phyloP scores from a whole-genome alignment of 2,113 vertebrate species.

The Gobio gobio region DNA sequence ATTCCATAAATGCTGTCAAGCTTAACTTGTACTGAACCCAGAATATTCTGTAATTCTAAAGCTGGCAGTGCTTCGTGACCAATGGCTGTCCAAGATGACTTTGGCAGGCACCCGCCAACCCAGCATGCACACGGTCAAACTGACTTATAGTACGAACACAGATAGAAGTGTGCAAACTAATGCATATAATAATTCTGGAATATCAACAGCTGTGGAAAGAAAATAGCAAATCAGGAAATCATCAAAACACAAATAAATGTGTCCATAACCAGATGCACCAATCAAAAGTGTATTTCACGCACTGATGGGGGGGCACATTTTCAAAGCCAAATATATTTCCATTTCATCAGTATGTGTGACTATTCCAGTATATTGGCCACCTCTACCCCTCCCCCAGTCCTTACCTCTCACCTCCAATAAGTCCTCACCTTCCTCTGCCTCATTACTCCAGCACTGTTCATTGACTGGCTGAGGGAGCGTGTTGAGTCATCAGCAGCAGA shows the following conservation, averaged over 20 bases:
- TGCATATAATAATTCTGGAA: background rate
- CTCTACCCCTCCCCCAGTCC: background rate
- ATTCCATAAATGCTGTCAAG: background rate
- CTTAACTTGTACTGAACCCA: background rate
- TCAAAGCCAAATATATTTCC: background rate
- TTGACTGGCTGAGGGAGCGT: constrained; percentile 39
- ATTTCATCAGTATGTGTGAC: background rate
- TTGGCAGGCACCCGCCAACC: background rate
- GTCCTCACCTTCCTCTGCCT: constrained; percentile 37
- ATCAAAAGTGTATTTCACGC: background rate
- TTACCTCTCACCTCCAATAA: constrained; percentile 1
- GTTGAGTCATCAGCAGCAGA: constrained; percentile 29
- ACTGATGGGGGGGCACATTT: background rate
- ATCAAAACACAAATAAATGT: background rate
- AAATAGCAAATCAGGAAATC: background rate
- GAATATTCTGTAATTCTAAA: background rate
- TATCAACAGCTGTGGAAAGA: background rate
- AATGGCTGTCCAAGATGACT: background rate
- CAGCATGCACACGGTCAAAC: background rate
- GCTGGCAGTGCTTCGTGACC: background rate
- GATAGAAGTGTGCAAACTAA: background rate
- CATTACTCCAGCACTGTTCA: constrained; percentile 43
- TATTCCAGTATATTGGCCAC: background rate
- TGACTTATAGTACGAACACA: background rate
- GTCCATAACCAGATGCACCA: background rate